Conservation (phyloP, 2,113 vertebrate species). For the Pedetes capensis region DNA sequence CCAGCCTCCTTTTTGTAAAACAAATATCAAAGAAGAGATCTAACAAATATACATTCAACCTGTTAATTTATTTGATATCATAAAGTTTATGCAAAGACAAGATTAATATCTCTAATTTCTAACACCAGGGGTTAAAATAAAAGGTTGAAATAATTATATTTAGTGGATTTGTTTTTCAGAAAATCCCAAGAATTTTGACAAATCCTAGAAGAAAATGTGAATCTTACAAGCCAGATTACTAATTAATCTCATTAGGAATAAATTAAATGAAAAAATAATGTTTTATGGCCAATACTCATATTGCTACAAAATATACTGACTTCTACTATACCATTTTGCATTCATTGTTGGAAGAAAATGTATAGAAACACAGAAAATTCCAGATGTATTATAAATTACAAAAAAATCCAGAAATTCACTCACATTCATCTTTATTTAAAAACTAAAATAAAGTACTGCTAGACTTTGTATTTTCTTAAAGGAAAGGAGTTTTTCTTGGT, state of each 20-base stretch:
- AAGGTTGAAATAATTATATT: neutral
- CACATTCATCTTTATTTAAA: neutral
- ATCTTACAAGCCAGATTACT: neutral
- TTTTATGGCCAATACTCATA: neutral
- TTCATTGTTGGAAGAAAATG: neutral
- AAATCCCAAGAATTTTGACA: constrained; percentile 27
- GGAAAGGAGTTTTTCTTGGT: neutral
- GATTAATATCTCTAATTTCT: neutral
- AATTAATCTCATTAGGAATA: neutral
- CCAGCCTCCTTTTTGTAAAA: no score
- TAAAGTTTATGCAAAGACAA: neutral
- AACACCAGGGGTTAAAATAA: constrained; percentile 1
- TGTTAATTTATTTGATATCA: constrained; percentile 27
- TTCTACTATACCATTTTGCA: neutral
- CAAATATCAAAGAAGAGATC: constrained; percentile 22
- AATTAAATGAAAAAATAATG: neutral
- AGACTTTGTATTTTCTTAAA: neutral
- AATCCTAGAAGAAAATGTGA: neutral
- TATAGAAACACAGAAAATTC: constrained; percentile 24
- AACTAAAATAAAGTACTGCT: constrained; percentile 15
- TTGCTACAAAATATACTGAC: neutral
- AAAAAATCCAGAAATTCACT: neutral
- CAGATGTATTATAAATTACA: neutral
- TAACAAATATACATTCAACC: neutral
- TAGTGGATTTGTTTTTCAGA: neutral